phyloP scores from a whole-genome alignment of 2,797 vertebrate genomes.

The Babyrousa celebensis region DNA sequence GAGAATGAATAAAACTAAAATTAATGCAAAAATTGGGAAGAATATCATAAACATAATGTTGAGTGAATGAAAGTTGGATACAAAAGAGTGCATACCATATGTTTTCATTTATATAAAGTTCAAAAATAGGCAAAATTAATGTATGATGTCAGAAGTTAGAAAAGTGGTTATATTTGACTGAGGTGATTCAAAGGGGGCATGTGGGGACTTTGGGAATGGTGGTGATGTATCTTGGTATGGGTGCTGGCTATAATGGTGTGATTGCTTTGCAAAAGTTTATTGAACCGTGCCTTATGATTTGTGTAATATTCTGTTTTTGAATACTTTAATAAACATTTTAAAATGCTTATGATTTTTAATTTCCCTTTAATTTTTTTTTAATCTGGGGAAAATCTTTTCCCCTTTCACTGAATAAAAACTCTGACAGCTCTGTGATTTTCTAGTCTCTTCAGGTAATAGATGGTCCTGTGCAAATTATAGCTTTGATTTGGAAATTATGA shows the following conservation, averaged over 20 bases:
- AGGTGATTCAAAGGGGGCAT: background rate
- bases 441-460: constrained; percentile 37
- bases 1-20: constrained; percentile 1
- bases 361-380: constrained; percentile 61
- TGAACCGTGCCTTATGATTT: background rate
- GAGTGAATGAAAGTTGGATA: background rate
- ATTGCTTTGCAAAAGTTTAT: background rate
- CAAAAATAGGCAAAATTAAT: background rate
- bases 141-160: background rate
- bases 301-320: background rate
- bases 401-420: background rate
- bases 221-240: background rate
- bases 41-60: background rate
- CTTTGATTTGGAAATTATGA: constrained; percentile 38
- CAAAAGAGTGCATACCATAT: background rate
- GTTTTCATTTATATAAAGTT: background rate
- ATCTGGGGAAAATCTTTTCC: background rate
- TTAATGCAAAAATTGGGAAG: background rate
- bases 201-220: background rate
- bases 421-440: background rate
- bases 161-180: background rate
- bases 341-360: background rate
- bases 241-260: background rate
- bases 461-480: constrained; percentile 11
- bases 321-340: background rate